phyloP scores from a whole-genome alignment of 2,797 vertebrate species.

The Paguma larvata region DNA sequence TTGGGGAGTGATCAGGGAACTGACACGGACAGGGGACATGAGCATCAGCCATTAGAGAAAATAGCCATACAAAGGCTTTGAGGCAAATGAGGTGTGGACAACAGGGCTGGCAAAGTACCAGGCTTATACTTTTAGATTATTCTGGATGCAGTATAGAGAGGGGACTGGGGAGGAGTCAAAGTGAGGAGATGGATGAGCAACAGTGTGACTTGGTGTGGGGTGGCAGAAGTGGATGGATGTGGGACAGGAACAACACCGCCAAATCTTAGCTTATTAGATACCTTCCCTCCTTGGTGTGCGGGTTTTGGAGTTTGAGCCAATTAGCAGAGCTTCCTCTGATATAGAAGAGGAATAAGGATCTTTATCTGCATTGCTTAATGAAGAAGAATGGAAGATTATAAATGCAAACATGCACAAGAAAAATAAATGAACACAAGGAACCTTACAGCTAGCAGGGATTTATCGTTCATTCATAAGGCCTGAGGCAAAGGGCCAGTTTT shows the following conservation, averaged over 20 bases:
- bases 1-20: not conserved
- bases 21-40: not conserved
- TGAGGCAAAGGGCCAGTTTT: constrained; percentile 70
- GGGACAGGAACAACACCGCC: not conserved
- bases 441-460: constrained; percentile 55
- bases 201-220: fast-evolving
- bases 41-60: not conserved
- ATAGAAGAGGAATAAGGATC: not conserved
- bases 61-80: not conserved
- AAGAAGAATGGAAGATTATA: constrained; percentile 45
- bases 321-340: not conserved
- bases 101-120: not conserved
- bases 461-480: constrained; percentile 71
- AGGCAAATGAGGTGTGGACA: not conserved
- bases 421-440: not conserved
- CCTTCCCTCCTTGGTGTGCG: not conserved
- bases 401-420: not conserved
- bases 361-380: constrained; percentile 33
- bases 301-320: not conserved
- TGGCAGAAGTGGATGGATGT: not conserved
- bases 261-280: not conserved
- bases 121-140: not conserved
- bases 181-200: not conserved
- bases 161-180: not conserved
- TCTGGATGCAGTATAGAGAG: not conserved